Evolutionary conservation across 2,113 vertebrate species (phyloP), one percentile per base, ranked within the genome.

Genomic region (Hypomesus transpacificus): DNA sequence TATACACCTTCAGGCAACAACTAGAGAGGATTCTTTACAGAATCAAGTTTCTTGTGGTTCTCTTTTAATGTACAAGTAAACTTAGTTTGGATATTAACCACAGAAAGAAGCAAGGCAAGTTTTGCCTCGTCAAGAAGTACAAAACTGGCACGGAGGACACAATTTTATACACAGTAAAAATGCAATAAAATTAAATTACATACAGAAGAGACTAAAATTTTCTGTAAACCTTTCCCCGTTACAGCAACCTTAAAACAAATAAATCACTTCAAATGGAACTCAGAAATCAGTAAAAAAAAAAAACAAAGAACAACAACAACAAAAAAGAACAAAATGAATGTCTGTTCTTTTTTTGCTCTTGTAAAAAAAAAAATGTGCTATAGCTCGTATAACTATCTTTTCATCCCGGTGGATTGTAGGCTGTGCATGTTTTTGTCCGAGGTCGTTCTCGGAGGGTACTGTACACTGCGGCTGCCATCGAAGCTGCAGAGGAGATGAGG

Each of bases 1-100:
- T 96, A 94, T 96, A 96, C 95, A 98, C 94, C 93, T 94, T 94
- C 96, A 98, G 96, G 95, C 94, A 95, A 96, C 94, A 95, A 93
- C 92, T 95, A 94, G 91, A 95, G 93, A 95, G 91, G 96, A 98
- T 98, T 98, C 96, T 96, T 96, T 95, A 98, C 95, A 98, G 97
- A 99, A 98, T 99, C 97, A 96, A 96, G 93, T 96, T 96, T 96
- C 92, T 94, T 93, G 95, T 97, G 95, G 97, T 97, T 97, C 91
- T 86, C 93, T 94, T 94, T 94, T 94, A 94, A 93, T 97, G 89
- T 96, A 97, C 96, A 98, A 94, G 96, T 98, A 96, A 98, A 98
- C 95, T 94, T 94, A 93, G 92, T 95, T 96, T 96, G 93, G 93
- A 96, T 96, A 95, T 92, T 83, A 94, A 98, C 95, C 97, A 97